Base-by-base conservation (phyloP, 2,888 invertebrate species). In the Drosophila pseudotakahashii region DNA sequence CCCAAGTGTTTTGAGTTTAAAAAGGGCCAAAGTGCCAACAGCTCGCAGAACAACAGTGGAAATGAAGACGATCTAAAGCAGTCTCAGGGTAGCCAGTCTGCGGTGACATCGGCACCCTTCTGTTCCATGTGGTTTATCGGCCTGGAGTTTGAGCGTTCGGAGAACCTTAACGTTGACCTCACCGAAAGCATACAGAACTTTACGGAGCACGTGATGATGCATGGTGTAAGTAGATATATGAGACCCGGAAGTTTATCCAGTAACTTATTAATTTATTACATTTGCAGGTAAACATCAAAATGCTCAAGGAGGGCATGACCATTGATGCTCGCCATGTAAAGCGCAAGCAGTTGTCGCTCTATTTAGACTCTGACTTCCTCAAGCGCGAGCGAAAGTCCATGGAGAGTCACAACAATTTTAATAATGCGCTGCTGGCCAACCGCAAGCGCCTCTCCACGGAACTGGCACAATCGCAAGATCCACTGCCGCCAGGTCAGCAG, bases 81-180 rank as follows among this genome's bases (percentile, higher is more conserved):
- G 55, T 67, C 64, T 14, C 76, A 66, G 54, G 53, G 55, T 26
- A 52, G 23, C 78, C 79, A 81, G 14, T 61, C 82, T 36, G 64
- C 85, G 39, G 79, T 89, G 79, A 81, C 89, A 39, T 63, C 82
- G 36, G 74, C 94, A 64, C 90, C 93, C 76, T 94, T 94, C 77
- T 96, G 97, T 90, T 96, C 97, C 7, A 96, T 98, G 95, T 99
- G 99, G 99, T 99, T 99, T 92, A 98, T 99, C 86, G 99, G 99
- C 0, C 93, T 99, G 55, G 96, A 96, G 75, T 98, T 99, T 91
- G 96, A 96, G 84, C 97, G 97, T 93, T 95, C 96, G 13, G 96
- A 96, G 90, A 96, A 96, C 90, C 93, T 97, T 53, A 98, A 98
- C 89, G 95, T 99, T 55, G 98, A 99, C 93, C 94, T 99, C 66